A percentile compares a stretch with the other conserved stretches of the same genome.
phyloP scores from a whole-genome alignment of 1,140 invertebrate species.

The Aradophagus sp. region DNA sequence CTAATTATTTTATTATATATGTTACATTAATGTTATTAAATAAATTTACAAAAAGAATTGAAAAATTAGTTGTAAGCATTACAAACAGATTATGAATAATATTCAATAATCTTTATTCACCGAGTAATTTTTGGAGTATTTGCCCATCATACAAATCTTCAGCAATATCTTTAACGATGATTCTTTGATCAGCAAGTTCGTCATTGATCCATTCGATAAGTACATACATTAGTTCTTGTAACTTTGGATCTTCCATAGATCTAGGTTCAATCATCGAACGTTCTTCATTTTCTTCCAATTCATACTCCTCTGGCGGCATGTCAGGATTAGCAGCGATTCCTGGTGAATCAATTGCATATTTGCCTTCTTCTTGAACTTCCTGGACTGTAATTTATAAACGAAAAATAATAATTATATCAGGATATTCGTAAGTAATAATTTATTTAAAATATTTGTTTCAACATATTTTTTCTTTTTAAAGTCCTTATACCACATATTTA shows the following conservation, averaged over 20 bases:
- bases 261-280: constrained; percentile 94
- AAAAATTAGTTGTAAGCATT: no score
- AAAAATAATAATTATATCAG: no score
- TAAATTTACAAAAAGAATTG: no score
- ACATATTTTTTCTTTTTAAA: no score
- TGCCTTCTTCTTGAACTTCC: constrained; percentile 96
- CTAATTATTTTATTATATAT: not conserved
- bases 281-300: constrained; percentile 95
- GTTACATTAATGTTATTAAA: not conserved
- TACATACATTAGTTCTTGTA: constrained; percentile 89
- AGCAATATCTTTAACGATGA: constrained; percentile 97
- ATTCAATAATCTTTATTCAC: no score
- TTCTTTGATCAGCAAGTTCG: constrained; percentile 95
- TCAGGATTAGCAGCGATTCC: constrained; percentile 88
- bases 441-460: no score
- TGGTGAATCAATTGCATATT: constrained; percentile 96
- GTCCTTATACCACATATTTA: no score
- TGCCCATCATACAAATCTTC: constrained; percentile 99
- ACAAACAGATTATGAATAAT: no score
- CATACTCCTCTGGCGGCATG: constrained; percentile 93
- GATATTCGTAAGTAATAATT: no score
- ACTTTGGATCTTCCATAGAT: constrained; percentile 89
- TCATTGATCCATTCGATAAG: constrained; percentile 99
- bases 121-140: constrained; percentile 95
- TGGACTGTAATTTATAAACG: no score